phyloP scores from a whole-genome alignment of 2,888 invertebrate species.

The Criorhina ranunculi region DNA sequence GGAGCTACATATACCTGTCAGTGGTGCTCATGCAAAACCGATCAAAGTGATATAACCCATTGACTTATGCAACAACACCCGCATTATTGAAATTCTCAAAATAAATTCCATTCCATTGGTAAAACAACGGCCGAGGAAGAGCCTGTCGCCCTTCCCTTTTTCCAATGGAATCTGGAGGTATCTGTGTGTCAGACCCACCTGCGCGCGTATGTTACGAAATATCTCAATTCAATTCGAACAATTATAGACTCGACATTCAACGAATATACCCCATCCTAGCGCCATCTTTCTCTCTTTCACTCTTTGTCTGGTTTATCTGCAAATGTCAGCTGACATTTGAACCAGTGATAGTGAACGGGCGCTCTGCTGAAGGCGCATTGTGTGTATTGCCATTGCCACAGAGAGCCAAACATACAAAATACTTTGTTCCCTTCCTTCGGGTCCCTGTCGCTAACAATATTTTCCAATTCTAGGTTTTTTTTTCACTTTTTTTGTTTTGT shows the following conservation, averaged over 20 bases:
- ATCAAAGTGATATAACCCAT: constrained; percentile 24
- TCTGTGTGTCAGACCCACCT: constrained; percentile 53
- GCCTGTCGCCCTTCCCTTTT: background rate
- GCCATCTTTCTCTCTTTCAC: constrained; percentile 30
- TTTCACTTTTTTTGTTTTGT: constrained; percentile 58
- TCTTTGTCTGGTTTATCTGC: constrained; percentile 67
- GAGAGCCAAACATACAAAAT: constrained; percentile 62
- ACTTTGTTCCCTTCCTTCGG: constrained; percentile 36
- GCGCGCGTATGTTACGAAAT: constrained; percentile 63
- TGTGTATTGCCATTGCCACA: constrained; percentile 56
- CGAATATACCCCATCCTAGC: constrained; percentile 24
- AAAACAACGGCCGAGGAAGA: background rate
- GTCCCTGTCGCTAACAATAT: constrained; percentile 43
- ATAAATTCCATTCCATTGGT: constrained; percentile 4
- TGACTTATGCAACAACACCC: constrained; percentile 47
- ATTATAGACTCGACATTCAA: constrained; percentile 67
- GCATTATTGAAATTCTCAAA: constrained; percentile 4
- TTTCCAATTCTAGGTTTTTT: constrained; percentile 45
- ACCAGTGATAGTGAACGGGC: constrained; percentile 43
- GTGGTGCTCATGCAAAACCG: constrained; percentile 10
- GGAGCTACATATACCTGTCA: constrained; percentile 7
- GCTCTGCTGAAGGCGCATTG: constrained; percentile 60
- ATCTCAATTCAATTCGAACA: constrained; percentile 64
- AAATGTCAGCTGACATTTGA: constrained; percentile 75
- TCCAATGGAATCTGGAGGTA: background rate